Base-by-base conservation (phyloP, 2,113 vertebrate genomes). In the Cyphomyrus plagiostoma region DNA sequence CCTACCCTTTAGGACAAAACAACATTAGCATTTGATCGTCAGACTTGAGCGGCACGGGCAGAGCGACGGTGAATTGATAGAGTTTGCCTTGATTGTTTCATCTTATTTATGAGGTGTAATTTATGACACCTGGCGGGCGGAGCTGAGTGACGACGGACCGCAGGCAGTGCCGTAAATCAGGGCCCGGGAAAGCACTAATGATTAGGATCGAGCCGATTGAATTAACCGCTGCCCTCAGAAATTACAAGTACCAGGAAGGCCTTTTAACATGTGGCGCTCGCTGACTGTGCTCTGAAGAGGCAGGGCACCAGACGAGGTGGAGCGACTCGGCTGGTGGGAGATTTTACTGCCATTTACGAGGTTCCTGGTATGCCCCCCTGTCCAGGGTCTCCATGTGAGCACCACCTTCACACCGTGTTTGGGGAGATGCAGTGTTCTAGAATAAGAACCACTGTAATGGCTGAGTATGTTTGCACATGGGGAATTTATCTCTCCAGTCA, bases 101-200 rank as follows among this genome's bases (percentile, higher is more conserved):
- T 98, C 97, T 97, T 98, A 99, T 99, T 99, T 99, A 99, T 98
- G 97, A 98, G 97, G 94, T 94, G 96, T 98, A 98, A 99, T 99
- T 99, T 98, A 98, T 98, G 97, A 98, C 96, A 95, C 92, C 94
- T 93, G 95, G 94, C 96, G 95, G 97, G 95, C 96, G 97, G 97
- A 97, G 94, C 97, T 96, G 96, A 97, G 95, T 96, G 97, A 98
- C 97, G 95, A 95, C 93, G 93, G 93, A 93, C 91, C 92, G 90
- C 95, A 95, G 95, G 96, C 95, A 93, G 94, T 96, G 95, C 95
- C 95, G 98, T 99, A 97, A 98, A 99, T 99, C 98, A 99, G 95
- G 90, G 92, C 91, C 94, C 53, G 94, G 95, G 96, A 95, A 96
- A 95, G 96, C 95, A 96, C 95, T 94, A 94, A 95, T 94, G 97